phyloP scores from a whole-genome alignment of 1,140 invertebrate genomes.

The Stenopsyche tienmushanensis region DNA sequence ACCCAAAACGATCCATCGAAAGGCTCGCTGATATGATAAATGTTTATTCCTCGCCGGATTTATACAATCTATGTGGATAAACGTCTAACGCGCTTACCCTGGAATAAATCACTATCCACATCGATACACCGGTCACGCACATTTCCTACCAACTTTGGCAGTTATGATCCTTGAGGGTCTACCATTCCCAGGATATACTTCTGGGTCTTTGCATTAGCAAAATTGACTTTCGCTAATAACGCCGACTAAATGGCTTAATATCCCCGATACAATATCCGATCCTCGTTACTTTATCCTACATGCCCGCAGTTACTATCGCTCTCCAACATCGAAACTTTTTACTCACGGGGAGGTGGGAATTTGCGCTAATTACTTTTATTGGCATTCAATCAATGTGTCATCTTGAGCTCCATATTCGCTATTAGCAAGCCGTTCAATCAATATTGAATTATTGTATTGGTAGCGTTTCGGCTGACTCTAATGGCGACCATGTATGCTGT shows the following conservation, averaged over 20 bases:
- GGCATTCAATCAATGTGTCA: neutral
- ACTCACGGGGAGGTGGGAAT: neutral
- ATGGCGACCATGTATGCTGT: neutral
- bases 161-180: neutral
- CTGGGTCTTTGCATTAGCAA: constrained; percentile 13
- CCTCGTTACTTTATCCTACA: no score
- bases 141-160: constrained; percentile 3
- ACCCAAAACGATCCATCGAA: no score
- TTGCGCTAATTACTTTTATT: neutral
- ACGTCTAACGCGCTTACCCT: neutral
- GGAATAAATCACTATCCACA: constrained; percentile 1
- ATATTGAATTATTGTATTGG: constrained; percentile 18
- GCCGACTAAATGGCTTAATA: no score
- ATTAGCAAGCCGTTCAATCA: constrained; percentile 9
- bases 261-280: no score
- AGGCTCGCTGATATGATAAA: neutral
- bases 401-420: no score
- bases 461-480: no score
- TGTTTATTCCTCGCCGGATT: constrained; percentile 11
- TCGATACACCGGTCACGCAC: constrained; percentile 19
- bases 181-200: constrained; percentile 1
- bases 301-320: no score
- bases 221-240: constrained; percentile 19
- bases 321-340: no score
- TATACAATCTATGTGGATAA: constrained; percentile 5